Conservation (phyloP, 2,113 vertebrate species). For the Albula goreensis region DNA sequence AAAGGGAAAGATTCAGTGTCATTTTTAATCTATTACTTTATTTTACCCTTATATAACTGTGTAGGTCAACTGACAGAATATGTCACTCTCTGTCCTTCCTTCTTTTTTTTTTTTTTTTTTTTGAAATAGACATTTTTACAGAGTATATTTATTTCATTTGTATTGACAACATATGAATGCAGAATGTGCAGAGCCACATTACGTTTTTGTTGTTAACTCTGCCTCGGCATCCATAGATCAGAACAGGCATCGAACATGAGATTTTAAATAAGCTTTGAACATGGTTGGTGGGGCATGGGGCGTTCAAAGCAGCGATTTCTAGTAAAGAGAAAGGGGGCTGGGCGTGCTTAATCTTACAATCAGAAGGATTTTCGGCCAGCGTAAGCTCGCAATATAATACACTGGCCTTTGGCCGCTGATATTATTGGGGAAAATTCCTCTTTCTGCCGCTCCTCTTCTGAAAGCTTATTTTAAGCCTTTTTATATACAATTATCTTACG, state of each 20-base stretch:
- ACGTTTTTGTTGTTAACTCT: not conserved
- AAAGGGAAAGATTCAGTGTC: not conserved
- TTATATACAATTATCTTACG: constrained; percentile 2
- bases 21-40: not conserved
- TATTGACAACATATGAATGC: not conserved
- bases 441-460: constrained; percentile 1
- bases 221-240: not conserved
- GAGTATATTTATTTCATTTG: not conserved
- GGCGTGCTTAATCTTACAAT: constrained; percentile 22
- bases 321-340: not conserved
- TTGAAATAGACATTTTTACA: too few relatives aligned
- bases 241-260: not conserved
- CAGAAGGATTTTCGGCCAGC: constrained; percentile 17
- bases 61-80: too few relatives aligned
- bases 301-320: constrained; percentile 4
- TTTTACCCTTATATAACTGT: too few relatives aligned
- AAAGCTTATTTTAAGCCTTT: constrained; percentile 15
- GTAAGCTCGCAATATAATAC: constrained; percentile 34
- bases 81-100: too few relatives aligned
- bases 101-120: too few relatives aligned
- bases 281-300: not conserved
- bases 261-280: constrained; percentile 19
- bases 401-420: constrained; percentile 7
- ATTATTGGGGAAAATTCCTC: constrained; percentile 25
- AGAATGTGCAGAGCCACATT: not conserved